Evolutionary conservation across 1,140 invertebrate species (phyloP), one percentile per base, ranked within the genome.

Genomic region (Amphibalanus amphitrite): DNA sequence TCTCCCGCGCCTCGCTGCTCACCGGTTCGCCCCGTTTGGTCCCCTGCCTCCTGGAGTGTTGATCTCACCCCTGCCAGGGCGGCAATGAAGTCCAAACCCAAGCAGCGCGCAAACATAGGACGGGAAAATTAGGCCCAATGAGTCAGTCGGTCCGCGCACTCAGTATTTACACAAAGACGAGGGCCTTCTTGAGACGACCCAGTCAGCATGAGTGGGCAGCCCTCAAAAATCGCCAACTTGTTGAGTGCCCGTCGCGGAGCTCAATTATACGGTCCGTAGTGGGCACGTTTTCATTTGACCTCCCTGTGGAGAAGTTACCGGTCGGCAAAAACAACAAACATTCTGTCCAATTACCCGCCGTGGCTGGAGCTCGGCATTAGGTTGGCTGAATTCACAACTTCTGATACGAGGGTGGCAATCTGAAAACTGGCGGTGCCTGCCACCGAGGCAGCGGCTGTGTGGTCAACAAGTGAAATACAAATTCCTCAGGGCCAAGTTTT

Each of bases 401-500:
- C 23, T 59, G 47, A 59, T 59, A 59, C 47, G 47, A 6, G 47
- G 47, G 47, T 23, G 47, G 47, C 47, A 59, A 59, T 59, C 47
- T 59, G 10, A 1, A 13, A 20, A 23, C 47, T 20, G 47, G 47
- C 47, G 20, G 13, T 59, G 47, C 13, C 47, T 6, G 10, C 47
- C 47, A 20, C 47, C 13, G 47, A 13, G 47, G 10, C 47, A 20
- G 47, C 47, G 17, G 17, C 47, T 23, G 47, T 59, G 47, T 59
- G 47, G 47, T 59, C 47, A 59, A 59, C 47, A 59, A 59, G 47
- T 59, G 47, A 59, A 59, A 59, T 59, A 59, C 47, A 59, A 59
- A 20, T 23, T 59, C 47, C 47, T 23, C 17, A 17, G 47, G 10
- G 10, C 47, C 47, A 59, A 59, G 13, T 59, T 59, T 59, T 1